These are phyloP conservation scores for Oreochromis grahami DNA, from an alignment of 2,797 vertebrate genomes.

Conservation along the genomic window DNA sequence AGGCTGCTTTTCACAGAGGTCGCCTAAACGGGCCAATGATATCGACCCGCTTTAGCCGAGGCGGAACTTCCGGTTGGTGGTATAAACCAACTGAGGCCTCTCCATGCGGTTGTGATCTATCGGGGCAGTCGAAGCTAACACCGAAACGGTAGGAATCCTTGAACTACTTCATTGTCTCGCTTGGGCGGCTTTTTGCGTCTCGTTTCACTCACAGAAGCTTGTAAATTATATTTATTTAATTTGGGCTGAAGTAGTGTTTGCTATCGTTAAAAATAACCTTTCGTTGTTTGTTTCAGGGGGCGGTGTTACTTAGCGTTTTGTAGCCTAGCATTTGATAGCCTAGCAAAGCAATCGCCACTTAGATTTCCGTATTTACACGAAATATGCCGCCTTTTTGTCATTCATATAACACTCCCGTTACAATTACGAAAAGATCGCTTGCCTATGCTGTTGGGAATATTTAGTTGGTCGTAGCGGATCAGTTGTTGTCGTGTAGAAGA, in stretches of 20 bases:
- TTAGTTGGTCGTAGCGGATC: rapidly evolving
- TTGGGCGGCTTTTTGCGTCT: rapidly evolving
- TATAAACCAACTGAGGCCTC: slow-evolving; percentile 71
- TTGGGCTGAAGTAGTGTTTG: rapidly evolving
- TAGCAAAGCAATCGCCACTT: neutral
- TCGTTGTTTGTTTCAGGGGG: slow-evolving; percentile 5
- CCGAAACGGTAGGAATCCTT: slow-evolving; percentile 45
- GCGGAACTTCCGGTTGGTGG: slow-evolving; percentile 62
- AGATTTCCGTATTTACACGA: neutral
- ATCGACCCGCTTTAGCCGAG: neutral
- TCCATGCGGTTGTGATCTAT: slow-evolving; percentile 68
- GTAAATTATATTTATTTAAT: rapidly evolving
- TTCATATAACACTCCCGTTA: rapidly evolving
- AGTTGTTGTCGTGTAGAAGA: neutral
- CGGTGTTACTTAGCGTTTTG: neutral
- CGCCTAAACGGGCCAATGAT: slow-evolving; percentile 51
- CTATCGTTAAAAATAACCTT: neutral
- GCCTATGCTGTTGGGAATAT: neutral
- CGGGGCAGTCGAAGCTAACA: slow-evolving; percentile 12
- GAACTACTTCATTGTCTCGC: rapidly evolving
- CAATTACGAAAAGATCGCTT: neutral
- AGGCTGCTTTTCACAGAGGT: neutral
- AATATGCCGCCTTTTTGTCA: rapidly evolving
- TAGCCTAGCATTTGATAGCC: slow-evolving; percentile 29
- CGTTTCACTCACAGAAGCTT: rapidly evolving